Conservation (phyloP, 2,113 vertebrate species). For the Rhagologus leucostigma region DNA sequence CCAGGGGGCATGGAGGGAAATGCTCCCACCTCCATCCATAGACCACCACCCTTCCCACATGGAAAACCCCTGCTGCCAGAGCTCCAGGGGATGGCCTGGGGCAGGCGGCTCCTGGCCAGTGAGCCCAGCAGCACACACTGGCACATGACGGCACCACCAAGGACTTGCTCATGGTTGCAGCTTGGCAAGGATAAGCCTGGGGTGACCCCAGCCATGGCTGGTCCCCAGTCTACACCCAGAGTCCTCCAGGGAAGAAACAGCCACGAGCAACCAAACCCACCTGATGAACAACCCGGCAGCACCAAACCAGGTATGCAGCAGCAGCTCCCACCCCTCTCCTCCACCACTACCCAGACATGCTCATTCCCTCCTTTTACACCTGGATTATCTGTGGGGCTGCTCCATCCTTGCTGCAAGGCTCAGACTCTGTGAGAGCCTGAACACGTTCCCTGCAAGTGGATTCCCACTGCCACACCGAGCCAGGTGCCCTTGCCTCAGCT, state of each 20-base stretch:
- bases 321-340: background rate
- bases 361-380: background rate
- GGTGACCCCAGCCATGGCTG: background rate
- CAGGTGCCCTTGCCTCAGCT: background rate
- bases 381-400: rapidly evolving
- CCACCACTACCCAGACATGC: rapidly evolving
- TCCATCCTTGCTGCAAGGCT: background rate
- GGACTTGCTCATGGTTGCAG: background rate
- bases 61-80: background rate
- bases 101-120: rapidly evolving
- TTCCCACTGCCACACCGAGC: background rate
- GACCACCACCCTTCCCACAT: rapidly evolving
- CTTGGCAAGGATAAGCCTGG: background rate
- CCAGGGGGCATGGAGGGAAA: rapidly evolving
- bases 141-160: background rate
- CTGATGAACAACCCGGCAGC: rapidly evolving
- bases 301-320: background rate
- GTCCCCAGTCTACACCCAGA: no score
- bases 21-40: rapidly evolving
- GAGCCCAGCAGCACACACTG: background rate
- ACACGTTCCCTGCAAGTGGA: rapidly evolving
- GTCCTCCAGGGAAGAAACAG: background rate
- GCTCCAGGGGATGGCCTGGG: background rate
- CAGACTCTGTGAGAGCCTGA: background rate
- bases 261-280: background rate